Evolutionary conservation across 2,113 vertebrate species (phyloP), one percentile per base, ranked within the genome.

Genomic region (Hiodon alosoides): DNA sequence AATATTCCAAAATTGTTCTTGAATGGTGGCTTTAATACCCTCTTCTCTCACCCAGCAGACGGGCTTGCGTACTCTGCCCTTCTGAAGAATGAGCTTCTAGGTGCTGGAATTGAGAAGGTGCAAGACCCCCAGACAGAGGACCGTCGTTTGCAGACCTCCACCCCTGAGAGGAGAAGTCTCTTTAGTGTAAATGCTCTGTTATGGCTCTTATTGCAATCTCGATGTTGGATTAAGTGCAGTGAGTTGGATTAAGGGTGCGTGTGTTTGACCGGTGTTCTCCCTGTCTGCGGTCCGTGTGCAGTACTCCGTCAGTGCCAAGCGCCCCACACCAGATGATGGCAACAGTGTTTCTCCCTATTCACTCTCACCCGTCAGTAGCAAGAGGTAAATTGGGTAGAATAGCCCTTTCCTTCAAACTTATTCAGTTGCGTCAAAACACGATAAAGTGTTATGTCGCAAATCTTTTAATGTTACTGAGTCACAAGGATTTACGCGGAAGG

Each of bases 51-150:
- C 83, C 7, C 6, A 89, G 69, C 90, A 87, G 97, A 99, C 16
- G 97, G 97, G 31, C 91, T 99, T 58, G 97, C 97, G 50, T 99
- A 99, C 82, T 98, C 96, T 0, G 97, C 97, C n/a, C 85, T 99
- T 81, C 90, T 99, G 77, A 99, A 98, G 88, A 99, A 99, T 0
- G 97, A 99, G 79, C 90, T 99, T 68, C 83, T 99, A 0, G 97
- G 97, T 5, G 97, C 97, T 0, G 97, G 97, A 10, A 99, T 99
- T 0, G 97, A 99, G 85, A 99, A 98, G 76, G 96, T 99, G 47
- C 95, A 98, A 83, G 97, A 99, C 85, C 97, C 97, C 0, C 96
- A 99, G 87, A 98, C 95, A 0, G 97, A 99, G 79, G 97, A 99
- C 79, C 89, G 97, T 47, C 87, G 97, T 65, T 86, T 99, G 52